Conservation (phyloP, 2,113 vertebrate genomes). For the Tyto alba region DNA sequence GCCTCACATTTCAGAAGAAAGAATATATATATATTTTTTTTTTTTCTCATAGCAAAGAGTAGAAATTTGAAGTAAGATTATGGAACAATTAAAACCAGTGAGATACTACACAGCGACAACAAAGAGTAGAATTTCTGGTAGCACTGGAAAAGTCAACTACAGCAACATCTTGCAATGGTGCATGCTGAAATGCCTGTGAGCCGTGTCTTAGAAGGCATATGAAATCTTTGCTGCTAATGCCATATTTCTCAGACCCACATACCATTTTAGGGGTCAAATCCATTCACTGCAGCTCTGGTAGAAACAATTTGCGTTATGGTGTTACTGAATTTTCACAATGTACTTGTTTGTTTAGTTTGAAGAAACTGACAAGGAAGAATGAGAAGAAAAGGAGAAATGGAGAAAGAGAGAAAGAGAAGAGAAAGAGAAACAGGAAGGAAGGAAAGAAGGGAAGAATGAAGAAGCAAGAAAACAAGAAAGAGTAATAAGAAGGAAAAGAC, state of each 20-base stretch:
- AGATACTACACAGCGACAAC: not conserved
- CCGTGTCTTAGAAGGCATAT: not conserved
- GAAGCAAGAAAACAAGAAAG: not conserved
- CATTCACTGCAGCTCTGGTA: not conserved
- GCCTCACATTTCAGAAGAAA: not conserved
- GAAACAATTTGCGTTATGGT: not conserved
- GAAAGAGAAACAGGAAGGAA: not conserved
- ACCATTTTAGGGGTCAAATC: not conserved
- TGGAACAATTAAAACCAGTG: not conserved
- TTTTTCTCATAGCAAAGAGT: not conserved
- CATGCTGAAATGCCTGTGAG: not conserved
- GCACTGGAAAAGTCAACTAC: not conserved
- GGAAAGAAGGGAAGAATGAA: not conserved
- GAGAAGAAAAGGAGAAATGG: not conserved
- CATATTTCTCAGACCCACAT: not conserved
- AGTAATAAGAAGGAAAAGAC: not conserved
- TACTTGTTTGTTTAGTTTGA: not conserved
- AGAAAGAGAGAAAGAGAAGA: not conserved
- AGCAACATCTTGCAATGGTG: not conserved
- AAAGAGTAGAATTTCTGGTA: not conserved
- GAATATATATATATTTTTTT: not conserved
- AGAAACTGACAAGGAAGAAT: not conserved
- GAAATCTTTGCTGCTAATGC: not conserved
- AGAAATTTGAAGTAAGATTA: not conserved
- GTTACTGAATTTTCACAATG: not conserved